phyloP scores from a whole-genome alignment of 2,888 invertebrate species.

The Mactromeris polynyma region DNA sequence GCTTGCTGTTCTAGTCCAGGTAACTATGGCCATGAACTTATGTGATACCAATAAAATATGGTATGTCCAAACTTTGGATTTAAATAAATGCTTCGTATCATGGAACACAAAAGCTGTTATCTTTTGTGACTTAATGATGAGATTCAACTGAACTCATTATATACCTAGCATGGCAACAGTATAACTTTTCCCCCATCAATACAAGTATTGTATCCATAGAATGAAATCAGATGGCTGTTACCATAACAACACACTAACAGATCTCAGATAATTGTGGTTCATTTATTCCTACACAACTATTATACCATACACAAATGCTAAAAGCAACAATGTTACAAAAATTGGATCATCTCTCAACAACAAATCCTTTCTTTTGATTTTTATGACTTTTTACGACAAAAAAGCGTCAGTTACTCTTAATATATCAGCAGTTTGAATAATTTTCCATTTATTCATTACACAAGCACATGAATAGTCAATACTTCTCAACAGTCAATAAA shows the following conservation, averaged over 20 bases:
- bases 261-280: neutral
- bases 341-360: neutral
- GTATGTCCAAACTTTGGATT: too few relatives aligned
- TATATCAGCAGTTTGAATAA: neutral
- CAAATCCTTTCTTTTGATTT: neutral
- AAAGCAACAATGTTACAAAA: neutral
- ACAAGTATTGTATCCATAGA: too few relatives aligned
- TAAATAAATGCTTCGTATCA: too few relatives aligned
- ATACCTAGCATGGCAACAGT: too few relatives aligned
- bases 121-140: neutral
- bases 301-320: neutral
- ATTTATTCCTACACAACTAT: neutral
- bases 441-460: neutral
- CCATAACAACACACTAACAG: too few relatives aligned
- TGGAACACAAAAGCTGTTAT: neutral
- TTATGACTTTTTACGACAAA: neutral
- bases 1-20: too few relatives aligned
- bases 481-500: neutral
- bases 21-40: too few relatives aligned
- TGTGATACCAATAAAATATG: too few relatives aligned
- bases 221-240: too few relatives aligned
- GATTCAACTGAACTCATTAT: neutral
- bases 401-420: neutral
- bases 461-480: neutral
- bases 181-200: too few relatives aligned